These are phyloP conservation scores for Calcarius ornatus DNA, from an alignment of 2,113 vertebrate species.

Conservation along the genomic window DNA sequence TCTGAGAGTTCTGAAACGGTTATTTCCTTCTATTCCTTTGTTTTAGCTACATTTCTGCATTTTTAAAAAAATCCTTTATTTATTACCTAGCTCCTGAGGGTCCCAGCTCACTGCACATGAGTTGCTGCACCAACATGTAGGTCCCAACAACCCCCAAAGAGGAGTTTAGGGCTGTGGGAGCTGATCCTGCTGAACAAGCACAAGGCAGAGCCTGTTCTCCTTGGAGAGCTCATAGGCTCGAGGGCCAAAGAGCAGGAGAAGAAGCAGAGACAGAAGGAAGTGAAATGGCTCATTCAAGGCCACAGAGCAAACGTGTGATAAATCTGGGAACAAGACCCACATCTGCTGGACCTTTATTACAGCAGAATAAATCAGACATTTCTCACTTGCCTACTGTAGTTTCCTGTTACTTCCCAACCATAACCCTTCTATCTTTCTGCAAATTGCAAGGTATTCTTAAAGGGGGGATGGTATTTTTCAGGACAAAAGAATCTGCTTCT, in stretches of 20 bases:
- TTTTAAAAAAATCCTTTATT: not conserved
- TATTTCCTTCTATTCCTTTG: not conserved
- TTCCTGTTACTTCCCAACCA: not conserved
- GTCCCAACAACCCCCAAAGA: fast-evolving
- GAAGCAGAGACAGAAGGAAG: not conserved
- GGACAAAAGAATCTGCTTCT: not conserved
- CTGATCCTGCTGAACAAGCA: not conserved
- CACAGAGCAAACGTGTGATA: not conserved
- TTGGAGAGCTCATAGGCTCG: not conserved
- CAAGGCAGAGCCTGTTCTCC: fast-evolving
- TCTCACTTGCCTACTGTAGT: not conserved
- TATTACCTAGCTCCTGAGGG: not conserved
- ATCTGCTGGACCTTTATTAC: not conserved
- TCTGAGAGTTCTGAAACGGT: not conserved
- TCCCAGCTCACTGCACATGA: not conserved
- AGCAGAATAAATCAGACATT: not conserved
- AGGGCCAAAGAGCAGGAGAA: not conserved
- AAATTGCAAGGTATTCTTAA: not conserved
- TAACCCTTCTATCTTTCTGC: not conserved
- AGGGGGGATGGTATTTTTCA: not conserved
- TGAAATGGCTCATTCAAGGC: not conserved
- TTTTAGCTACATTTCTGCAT: not conserved
- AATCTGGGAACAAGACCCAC: not conserved
- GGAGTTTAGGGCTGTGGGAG: not conserved
- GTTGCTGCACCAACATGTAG: fast-evolving